Evolutionary conservation across 2,888 invertebrate species (phyloP).

Genomic region (Sipha maydis): DNA sequence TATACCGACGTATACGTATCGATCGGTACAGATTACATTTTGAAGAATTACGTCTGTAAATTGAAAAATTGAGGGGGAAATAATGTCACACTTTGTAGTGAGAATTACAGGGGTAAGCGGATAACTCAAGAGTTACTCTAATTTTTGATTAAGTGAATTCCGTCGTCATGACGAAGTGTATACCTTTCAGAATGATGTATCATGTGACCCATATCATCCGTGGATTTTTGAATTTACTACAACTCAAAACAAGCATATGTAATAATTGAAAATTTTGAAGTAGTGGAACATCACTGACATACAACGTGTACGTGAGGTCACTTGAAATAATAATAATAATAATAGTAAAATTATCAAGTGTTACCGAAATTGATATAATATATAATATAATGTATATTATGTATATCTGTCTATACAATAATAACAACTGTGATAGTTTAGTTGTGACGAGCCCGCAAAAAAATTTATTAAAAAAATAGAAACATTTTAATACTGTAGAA

Average conservation of each 20-base stretch:
- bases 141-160: slow-evolving; percentile 59
- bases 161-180: slow-evolving; percentile 29
- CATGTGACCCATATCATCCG: slow-evolving; percentile 34
- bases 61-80: not conserved
- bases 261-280: slow-evolving; percentile 23
- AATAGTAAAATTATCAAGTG: no score
- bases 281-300: not conserved
- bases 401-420: no score
- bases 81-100: slow-evolving; percentile 35
- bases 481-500: no score
- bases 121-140: slow-evolving; percentile 48
- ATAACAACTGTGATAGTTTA: no score
- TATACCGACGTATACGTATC: not conserved
- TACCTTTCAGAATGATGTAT: slow-evolving; percentile 48
- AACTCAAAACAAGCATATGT: slow-evolving; percentile 1
- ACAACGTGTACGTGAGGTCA: not conserved
- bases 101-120: slow-evolving; percentile 23
- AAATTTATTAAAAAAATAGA: no score
- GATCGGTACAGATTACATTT: not conserved
- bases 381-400: no score
- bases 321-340: not conserved
- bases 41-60: not conserved
- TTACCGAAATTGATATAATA: no score
- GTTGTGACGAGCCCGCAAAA: no score
- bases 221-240: slow-evolving; percentile 1